Base-by-base conservation (phyloP, 2,888 invertebrate species). In the Lithophane socia region DNA sequence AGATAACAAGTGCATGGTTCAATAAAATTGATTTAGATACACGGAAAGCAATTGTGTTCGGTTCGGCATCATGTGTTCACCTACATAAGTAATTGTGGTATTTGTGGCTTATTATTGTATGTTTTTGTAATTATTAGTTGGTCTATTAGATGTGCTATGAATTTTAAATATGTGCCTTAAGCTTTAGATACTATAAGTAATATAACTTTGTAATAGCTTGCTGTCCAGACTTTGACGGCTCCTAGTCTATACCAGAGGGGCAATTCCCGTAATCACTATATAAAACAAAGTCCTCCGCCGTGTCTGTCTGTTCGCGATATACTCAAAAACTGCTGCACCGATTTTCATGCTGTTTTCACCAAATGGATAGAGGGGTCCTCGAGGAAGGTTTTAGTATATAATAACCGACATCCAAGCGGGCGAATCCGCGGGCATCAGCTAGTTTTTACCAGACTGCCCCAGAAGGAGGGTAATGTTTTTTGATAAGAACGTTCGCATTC, bases 1-100 rank as follows among this genome's bases (percentile, higher is more conserved):
- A 94, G 90, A 91, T 94, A 95, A 94, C 93, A 92, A 94, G 94
- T 91, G 88, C 88, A 91, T 89, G 90, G 89, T 86, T 91, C 92
- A 94, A 94, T 94, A 93, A 95, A 95, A 95, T 95, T 95, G 95
- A 95, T 95, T 95, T 95, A 95, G 93, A 95, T 94, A 92, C 91
- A 92, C 91, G 83, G 42, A 88, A 92, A 92, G 91, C 90, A 88
- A 92, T 93, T 82, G 74, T 81, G 77, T 80, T 77, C 75, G 72
- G 72, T 66, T 68, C n/a, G n/a, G 29, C 60, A 61, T 84, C 66
- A n/a, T 67, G 54, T 83, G 75, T 81, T 75, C 79, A 87, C 76
- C 76, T 79, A 85, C 79, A 79, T 72, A 69, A 85, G 73, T 79
- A 82, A 87, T 83, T 83, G 76, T 75, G 65, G 85, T 72, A 18